Base-by-base conservation (phyloP, 1,140 invertebrate genomes). In the Drosophila lacertosa region DNA sequence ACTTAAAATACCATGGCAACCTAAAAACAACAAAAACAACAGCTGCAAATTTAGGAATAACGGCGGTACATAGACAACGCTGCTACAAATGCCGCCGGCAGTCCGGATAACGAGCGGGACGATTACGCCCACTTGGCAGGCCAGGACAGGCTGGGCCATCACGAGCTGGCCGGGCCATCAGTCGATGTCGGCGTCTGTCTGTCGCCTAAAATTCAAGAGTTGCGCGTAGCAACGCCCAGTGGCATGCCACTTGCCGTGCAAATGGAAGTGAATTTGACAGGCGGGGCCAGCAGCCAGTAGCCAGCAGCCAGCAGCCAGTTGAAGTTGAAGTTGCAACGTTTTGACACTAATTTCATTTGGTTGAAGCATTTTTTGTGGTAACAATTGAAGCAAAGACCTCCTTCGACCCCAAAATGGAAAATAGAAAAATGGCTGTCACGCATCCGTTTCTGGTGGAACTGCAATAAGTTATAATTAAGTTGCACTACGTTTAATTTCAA, bases 311-410 rank as follows among this genome's bases (percentile, higher is more conserved):
- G n/a, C n/a, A n/a, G n/a, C n/a, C n/a, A n/a, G n/a, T n/a, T n/a
- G n/a, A n/a, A n/a, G 66, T 78, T 78, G 70, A 73, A 78, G 64
- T 58, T 72, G 57, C 82, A 88, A 64, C 77, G 74, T 82, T 88
- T 88, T 76, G 83, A 88, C 82, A 88, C 82, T 88, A 88, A 88
- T 88, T 88, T 89, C 78, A 76, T 88, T 88, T 60, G 13, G 44
- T 69, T 59, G 70, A 55, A 74, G 66, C 74, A 55, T 68, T 80
- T 77, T 86, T 73, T 81, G 81, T 53, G 69, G 74, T 57, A 54
- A 45, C 60, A 22, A 59, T 37, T 48, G 48, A 24, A 32, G 48
- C 65, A 54, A 33, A 45, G 20, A 39, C 32, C 55, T 26, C n/a
- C 13, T 3, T 11, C 44, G 33, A 48, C 3, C 32, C 15, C 26